Conservation (phyloP, 2,888 invertebrate genomes). For the Scaptodrosophila latifasciaeformis region DNA sequence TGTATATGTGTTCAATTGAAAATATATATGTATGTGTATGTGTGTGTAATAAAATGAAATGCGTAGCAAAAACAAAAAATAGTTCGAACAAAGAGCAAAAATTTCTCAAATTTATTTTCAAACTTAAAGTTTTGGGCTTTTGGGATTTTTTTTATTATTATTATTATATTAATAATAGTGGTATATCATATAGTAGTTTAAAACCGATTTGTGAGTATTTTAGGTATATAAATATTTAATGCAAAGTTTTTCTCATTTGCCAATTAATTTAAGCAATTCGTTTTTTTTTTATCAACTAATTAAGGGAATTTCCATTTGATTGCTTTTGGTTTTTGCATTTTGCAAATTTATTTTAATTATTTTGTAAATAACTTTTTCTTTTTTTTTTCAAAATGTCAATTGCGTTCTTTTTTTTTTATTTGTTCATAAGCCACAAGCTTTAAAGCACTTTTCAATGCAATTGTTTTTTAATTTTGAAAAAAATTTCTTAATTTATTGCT, state of each 20-base stretch:
- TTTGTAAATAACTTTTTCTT: too few relatives aligned
- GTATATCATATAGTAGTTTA: slow-evolving; percentile 36
- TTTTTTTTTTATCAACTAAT: slow-evolving; percentile 25
- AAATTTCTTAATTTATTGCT: slow-evolving; percentile 16
- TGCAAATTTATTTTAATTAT: too few relatives aligned
- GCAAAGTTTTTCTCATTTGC: slow-evolving; percentile 30
- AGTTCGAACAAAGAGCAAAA: too few relatives aligned
- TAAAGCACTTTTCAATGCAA: slow-evolving; percentile 60
- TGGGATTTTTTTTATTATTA: too few relatives aligned
- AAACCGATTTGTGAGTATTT: slow-evolving; percentile 56
- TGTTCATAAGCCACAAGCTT: slow-evolving; percentile 59
- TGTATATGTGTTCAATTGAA: too few relatives aligned
- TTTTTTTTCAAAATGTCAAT: slow-evolving; percentile 13
- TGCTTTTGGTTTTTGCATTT: slow-evolving; percentile 39
- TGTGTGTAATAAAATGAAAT: too few relatives aligned
- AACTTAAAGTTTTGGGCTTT: not conserved
- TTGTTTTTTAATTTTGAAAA: slow-evolving; percentile 30
- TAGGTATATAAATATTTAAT: slow-evolving; percentile 21
- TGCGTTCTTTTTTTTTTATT: slow-evolving; percentile 17
- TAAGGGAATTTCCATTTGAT: slow-evolving; percentile 50
- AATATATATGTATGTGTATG: too few relatives aligned
- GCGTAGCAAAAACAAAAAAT: too few relatives aligned
- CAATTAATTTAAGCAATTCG: slow-evolving; percentile 30
- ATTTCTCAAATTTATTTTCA: too few relatives aligned
- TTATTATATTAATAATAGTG: too few relatives aligned